Conservation (phyloP, 64 coral and sea anemone genomes). For the Montipora cactus region DNA sequence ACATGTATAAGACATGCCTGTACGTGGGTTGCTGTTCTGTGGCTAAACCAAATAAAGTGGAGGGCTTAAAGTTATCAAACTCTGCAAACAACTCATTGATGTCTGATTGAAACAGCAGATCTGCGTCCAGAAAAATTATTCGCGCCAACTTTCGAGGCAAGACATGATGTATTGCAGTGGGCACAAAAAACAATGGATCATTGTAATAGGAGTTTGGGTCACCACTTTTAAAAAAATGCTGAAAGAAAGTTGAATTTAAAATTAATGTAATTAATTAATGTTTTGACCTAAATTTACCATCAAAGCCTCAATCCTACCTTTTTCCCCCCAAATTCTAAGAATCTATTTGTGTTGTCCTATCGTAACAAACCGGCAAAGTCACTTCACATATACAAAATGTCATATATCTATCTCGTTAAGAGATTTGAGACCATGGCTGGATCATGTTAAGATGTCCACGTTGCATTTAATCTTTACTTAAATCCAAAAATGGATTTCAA, state of each 20-base stretch:
- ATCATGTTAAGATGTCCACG: too few species aligned
- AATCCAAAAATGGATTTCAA: too few species aligned
- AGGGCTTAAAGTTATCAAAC: slow-evolving; percentile 75
- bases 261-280: too few species aligned
- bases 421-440: too few species aligned
- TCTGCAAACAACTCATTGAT: slow-evolving; percentile 87
- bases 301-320: too few species aligned
- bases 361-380: too few species aligned
- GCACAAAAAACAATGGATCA: slow-evolving; percentile 84
- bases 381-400: too few species aligned
- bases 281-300: too few species aligned
- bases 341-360: too few species aligned
- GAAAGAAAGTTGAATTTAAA: slow-evolving; percentile 1
- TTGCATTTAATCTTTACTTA: too few species aligned
- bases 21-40: slow-evolving; percentile 85
- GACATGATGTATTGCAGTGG: slow-evolving; percentile 72
- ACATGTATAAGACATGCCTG: slow-evolving; percentile 72
- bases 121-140: slow-evolving; percentile 79
- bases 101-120: slow-evolving; percentile 79
- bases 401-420: too few species aligned
- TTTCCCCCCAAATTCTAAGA: too few species aligned
- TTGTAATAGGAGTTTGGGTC: slow-evolving; percentile 71
- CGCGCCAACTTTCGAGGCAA: slow-evolving; percentile 60
- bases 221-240: slow-evolving; percentile 69
- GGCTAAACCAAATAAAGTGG: slow-evolving; percentile 83